Evolutionary conservation across 1,140 invertebrate genomes (phyloP).

Genomic region (Metaphire vulgaris): DNA sequence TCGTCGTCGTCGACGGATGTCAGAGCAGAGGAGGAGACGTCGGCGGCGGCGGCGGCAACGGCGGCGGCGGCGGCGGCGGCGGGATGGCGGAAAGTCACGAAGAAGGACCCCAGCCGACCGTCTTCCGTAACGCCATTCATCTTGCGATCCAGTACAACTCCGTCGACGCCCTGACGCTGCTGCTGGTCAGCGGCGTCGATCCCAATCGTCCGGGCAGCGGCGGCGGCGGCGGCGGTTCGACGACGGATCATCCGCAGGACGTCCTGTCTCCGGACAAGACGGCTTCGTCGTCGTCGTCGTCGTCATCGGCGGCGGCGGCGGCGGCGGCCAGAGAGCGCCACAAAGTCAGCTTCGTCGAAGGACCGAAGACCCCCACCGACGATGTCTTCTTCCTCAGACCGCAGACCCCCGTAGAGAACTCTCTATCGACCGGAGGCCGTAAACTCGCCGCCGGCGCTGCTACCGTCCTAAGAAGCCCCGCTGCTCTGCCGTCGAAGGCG

Average conservation of each 20-base stretch:
- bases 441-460: not conserved
- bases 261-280: not conserved
- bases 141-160: constrained; percentile 58
- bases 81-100: constrained; percentile 1
- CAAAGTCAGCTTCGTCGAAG: not conserved
- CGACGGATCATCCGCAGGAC: too few species aligned
- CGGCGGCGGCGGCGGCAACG: not conserved
- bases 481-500: not conserved
- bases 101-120: not conserved
- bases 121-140: constrained; percentile 58
- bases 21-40: not conserved
- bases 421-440: not conserved
- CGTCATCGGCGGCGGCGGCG: not conserved
- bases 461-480: not conserved
- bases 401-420: constrained; percentile 8
- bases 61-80: not conserved
- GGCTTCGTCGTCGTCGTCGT: not conserved
- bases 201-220: constrained; percentile 54
- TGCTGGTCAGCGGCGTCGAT: constrained; percentile 57
- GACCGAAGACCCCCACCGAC: not conserved
- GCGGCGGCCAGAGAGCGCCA: not conserved
- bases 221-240: not conserved
- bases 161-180: constrained; percentile 55
- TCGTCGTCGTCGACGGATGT: not conserved
- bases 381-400: constrained; percentile 10